Evolutionary conservation across 2,888 invertebrate species (phyloP).

Genomic region (Ormia ochracea): DNA sequence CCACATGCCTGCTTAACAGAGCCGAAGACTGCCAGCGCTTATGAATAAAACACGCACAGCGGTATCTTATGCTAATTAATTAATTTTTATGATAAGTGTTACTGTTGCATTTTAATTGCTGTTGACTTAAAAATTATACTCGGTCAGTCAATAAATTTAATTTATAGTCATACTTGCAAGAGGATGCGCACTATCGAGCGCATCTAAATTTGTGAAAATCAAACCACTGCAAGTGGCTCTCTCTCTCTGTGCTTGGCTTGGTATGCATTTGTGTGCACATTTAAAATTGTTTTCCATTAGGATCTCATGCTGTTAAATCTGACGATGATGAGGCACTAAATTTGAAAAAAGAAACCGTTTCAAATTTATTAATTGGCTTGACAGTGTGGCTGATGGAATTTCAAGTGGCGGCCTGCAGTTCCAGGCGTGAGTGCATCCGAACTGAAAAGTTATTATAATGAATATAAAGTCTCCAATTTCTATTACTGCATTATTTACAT

Average conservation of each 20-base stretch:
- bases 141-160: constrained; percentile 11
- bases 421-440: too few species aligned
- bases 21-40: too few species aligned
- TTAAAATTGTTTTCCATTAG: background rate
- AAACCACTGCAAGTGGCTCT: background rate
- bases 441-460: too few species aligned
- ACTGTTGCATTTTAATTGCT: constrained; percentile 37
- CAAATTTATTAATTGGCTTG: background rate
- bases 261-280: background rate
- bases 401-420: too few species aligned
- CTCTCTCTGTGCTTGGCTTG: background rate
- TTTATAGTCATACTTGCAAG: background rate
- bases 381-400: background rate
- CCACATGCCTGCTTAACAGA: too few species aligned
- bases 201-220: constrained; percentile 6
- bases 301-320: background rate
- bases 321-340: background rate
- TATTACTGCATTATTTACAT: too few species aligned
- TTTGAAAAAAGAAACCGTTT: background rate
- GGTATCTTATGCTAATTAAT: constrained; percentile 43
- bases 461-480: too few species aligned
- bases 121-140: constrained; percentile 22
- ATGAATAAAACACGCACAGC: constrained; percentile 6
- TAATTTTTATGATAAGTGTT: constrained; percentile 48
- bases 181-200: background rate